Base-by-base conservation (phyloP, 1,140 invertebrate species). In the Penaeus japonicus region DNA sequence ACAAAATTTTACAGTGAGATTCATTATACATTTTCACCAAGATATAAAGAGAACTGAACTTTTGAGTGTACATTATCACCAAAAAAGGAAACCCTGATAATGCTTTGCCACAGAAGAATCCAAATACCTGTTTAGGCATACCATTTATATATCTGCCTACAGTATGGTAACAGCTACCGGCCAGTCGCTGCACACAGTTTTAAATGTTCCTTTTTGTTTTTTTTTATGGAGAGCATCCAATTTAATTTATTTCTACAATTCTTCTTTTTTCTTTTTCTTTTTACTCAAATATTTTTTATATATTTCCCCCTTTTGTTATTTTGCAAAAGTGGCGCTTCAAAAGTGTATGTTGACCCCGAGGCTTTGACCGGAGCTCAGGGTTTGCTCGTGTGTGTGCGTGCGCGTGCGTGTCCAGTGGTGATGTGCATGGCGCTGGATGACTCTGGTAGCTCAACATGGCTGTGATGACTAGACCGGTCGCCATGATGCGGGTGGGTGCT, bases 371-470 rank as follows among this genome's bases (percentile, higher is more conserved):
- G 73, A 24, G n/a, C 20, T 27, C 73, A 54, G 32, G 27, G 53
- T 47, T 30, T n/a, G 47, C 57, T 27, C n/a, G 17, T 81, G 53
- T 5, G 57, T 53, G 24, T 30, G 54, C 27, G 79, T 22, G 47
- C 47, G 78, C 17, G 20, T 15, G n/a, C 18, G 57, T 27, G 24
- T 15, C 30, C 10, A 55, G 22, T 27, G 53, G 22, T 54, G 32
- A 82, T 54, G 47, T 57, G 79, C 30, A 54, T 30, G 39, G n/a
- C 57, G 30, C 53, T 55, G 24, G 39, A n/a, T 17, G 79, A 47
- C 54, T 22, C 70, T 85, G 84, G 73, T 85, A 85, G 73, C 84
- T 85, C 84, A 85, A 85, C 73, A 32, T 77, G 73, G 84, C 84
- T 85, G 84, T 85, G 84, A 85, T 85, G 81, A 62, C 32, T 75